Conservation (phyloP, 2,797 vertebrate genomes). For the Alauda arvensis region DNA sequence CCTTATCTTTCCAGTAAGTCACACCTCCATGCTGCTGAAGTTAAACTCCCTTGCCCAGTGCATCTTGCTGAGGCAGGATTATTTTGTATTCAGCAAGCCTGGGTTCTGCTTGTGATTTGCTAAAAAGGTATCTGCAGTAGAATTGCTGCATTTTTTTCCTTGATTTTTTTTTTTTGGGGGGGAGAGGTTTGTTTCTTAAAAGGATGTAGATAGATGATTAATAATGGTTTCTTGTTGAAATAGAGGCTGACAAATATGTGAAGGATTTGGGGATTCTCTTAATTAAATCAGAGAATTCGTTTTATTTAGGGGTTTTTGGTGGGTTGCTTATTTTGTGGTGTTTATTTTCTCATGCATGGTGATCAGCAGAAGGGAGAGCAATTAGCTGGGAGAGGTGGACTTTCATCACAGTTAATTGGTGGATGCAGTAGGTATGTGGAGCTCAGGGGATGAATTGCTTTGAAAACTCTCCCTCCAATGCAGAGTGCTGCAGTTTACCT, state of each 20-base stretch:
- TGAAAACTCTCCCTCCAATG: neutral
- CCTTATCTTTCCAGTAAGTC: conserved; percentile 13
- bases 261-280: neutral
- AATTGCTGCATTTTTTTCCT: neutral
- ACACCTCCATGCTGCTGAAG: neutral
- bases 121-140: neutral
- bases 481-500: neutral
- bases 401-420: neutral
- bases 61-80: conserved; percentile 1
- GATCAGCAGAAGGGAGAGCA: neutral
- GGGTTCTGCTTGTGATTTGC: neutral
- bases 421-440: neutral
- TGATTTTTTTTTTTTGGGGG: accelerated
- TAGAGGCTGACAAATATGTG: neutral
- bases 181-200: neutral
- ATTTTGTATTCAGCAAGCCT: neutral
- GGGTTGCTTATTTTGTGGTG: neutral
- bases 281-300: neutral
- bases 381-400: neutral
- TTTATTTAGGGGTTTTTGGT: neutral
- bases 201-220: neutral
- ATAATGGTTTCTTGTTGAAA: neutral
- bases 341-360: neutral
- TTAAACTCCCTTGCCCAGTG: neutral
- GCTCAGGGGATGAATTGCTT: neutral